Base-by-base conservation (phyloP, 37 sponge, comb jelly and placozoan genomes). In the Aphrocallistes beatrix region DNA sequence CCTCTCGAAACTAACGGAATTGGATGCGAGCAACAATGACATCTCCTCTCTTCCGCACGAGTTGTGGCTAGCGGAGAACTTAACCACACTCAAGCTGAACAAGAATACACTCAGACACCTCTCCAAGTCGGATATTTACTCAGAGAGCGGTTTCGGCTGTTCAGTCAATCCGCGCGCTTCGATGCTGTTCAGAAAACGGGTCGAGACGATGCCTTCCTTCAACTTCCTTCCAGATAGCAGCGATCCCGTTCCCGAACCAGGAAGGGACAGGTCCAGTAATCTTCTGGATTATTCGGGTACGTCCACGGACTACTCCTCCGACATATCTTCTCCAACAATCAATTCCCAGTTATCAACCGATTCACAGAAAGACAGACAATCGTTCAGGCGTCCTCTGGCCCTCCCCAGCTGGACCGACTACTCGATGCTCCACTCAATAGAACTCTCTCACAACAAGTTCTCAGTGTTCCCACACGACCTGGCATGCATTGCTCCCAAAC, bases 321-420 rank as follows among this genome's bases (percentile, higher is more conserved):
- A 60, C n/a, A 21, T 60, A 19, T 60, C 75, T 60, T 60, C 75
- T 32, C 45, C 45, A 6, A 60, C 75, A 28, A 30, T 3, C n/a
- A 32, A 21, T 60, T 19, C 28, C 32, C 10, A 19, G 1, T 19
- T 1, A 1, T 8, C 28, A 19, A 13, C 17, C 6, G 32, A 60
- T 6, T 19, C 75, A 32, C 17, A 13, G 34, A 3, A 28, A 13
- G 75, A 13, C 34, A 1, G 75, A 8, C 75, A 3, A 3, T 60
- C 75, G n/a, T 19, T 60, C 32, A 60, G 75, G n/a, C 75, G n/a
- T 30, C 75, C 75, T 30, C 34, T 60, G 3, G 28, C 75, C 34
- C 10, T 60, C 21, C 75, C 75, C 8, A 60, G n/a, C 75, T 60
- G 75, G 75, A 60, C 75, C 3, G 75, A 60, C 75, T 60, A 60